Conservation (phyloP, 2,888 invertebrate species). For the Pandemis cinnamomeana region DNA sequence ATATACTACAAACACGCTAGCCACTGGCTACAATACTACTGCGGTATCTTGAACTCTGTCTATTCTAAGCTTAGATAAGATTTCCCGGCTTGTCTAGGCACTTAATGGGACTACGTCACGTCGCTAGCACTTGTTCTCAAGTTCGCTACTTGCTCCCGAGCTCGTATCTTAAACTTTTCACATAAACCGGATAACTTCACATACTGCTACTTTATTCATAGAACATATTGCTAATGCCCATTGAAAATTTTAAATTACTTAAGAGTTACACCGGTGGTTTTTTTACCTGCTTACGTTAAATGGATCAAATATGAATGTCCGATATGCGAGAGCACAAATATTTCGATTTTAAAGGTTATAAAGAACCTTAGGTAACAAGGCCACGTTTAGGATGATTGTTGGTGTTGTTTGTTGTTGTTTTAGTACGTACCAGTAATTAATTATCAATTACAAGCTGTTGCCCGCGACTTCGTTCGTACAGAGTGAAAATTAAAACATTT, state of each 20-base stretch:
- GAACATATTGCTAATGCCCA: constrained; percentile 72
- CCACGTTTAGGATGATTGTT: too few species aligned
- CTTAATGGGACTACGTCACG: constrained; percentile 72
- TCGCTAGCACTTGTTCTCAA: constrained; percentile 74
- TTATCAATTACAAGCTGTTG: too few species aligned
- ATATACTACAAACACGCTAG: not conserved
- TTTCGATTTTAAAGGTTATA: too few species aligned
- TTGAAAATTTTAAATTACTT: constrained; percentile 52
- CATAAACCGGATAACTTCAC: constrained; percentile 78
- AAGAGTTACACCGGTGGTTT: not conserved
- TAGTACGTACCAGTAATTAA: too few species aligned
- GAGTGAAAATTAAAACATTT: too few species aligned
- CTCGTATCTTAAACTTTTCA: constrained; percentile 76
- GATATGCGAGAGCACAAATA: too few species aligned
- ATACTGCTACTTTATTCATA: constrained; percentile 59
- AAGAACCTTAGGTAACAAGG: too few species aligned
- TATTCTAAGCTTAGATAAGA: constrained; percentile 29
- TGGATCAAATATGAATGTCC: too few species aligned
- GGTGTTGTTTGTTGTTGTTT: too few species aligned
- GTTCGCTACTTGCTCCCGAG: constrained; percentile 59
- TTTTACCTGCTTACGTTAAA: not conserved
- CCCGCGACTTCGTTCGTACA: too few species aligned
- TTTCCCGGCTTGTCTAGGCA: constrained; percentile 38
- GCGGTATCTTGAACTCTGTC: constrained; percentile 5
- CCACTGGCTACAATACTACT: not conserved